Evolutionary conservation across 2,888 invertebrate genomes (phyloP), one percentile per base, ranked within the genome.

Genomic region (Pristionchus maxplancki): DNA sequence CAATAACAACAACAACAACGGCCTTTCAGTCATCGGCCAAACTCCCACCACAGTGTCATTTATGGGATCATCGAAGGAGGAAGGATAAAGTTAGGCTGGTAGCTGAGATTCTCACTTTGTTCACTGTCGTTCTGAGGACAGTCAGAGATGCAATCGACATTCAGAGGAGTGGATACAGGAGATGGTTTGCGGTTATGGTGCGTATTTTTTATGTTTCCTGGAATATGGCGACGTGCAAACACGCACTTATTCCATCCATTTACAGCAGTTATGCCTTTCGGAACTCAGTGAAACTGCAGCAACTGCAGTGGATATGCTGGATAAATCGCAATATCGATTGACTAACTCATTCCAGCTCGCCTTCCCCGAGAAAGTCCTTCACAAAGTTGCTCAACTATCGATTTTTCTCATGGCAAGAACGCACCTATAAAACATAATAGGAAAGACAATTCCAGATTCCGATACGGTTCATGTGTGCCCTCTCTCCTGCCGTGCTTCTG

Each of bases 321-420:
- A n/a, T n/a, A n/a, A n/a, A n/a, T n/a, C n/a, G n/a, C n/a, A n/a
- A n/a, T n/a, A n/a, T n/a, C n/a, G n/a, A n/a, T n/a, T n/a, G n/a
- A n/a, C n/a, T n/a, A n/a, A n/a, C n/a, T n/a, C n/a, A 13, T 95
- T 95, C 78, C 94, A 97, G 97, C 97, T 96, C 96, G 97, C 97
- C 0, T 97, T 97, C 13, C 97, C 97, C 0, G 97, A 97, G 8
- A 96, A 98, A 91, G 97, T 98, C 0, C 97, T 98, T 97, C 98
- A 99, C 95, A 96, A 98, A 88, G 96, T 97, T 94, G 98, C 98
- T 0, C 98, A 98, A 94, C 96, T 97, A 87, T 96, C 98, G 89
- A 97, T 98, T 96, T 96, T 97, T 94, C 96, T 96, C 24, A 96
- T 98, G 95, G 97, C 98, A 8, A 78, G 44, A 1, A 20, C 58